Base-by-base conservation (phyloP, 2,797 vertebrate species). In the Merluccius polli region DNA sequence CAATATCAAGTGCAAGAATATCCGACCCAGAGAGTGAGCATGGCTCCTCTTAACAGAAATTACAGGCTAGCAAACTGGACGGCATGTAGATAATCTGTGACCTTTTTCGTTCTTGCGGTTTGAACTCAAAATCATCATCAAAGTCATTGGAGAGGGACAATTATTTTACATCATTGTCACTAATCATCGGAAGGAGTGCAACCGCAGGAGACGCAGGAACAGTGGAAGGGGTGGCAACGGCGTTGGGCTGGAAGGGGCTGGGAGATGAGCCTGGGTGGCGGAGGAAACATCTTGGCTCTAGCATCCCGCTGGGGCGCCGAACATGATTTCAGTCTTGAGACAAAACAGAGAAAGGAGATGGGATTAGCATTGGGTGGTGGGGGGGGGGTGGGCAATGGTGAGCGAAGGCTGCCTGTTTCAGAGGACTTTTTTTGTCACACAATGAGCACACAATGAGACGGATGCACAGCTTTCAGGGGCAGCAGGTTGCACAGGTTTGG, bases 401-500 rank as follows among this genome's bases (percentile, higher is more conserved):
- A 27, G 59, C 5, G 3, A n/a, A 27, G n/a, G 11, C 15, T 10
- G 59, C 59, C 24, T 8, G 59, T 24, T 9, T 10, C 21, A 3
- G 59, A 65, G 24, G 59, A 59, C 52, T 59, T 69, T 31, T 4
- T 30, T 69, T 69, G 24, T 29, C 9, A 35, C 67, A 77, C 41
- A 59, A n/a, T 33, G 41, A 0, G 63, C 48, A 59, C 71, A 75
- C 72, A 71, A 70, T 73, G 72, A 79, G 1, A 48, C 24, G 73
- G 32, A 67, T 38, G 79, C 13, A 59, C 52, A 30, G 15, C 30
- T 29, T 75, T 69, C 29, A 1, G 69, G 76, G 69, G 68, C 6
- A 83, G 67, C 80, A 78, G 81, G 83, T 72, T 79, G 70, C 78
- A 70, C 77, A 72, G 79, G 81, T 81, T 81, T 79, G 30, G 31